phyloP scores from a whole-genome alignment of 2,113 vertebrate genomes.

The Tympanuchus pallidicinctus region DNA sequence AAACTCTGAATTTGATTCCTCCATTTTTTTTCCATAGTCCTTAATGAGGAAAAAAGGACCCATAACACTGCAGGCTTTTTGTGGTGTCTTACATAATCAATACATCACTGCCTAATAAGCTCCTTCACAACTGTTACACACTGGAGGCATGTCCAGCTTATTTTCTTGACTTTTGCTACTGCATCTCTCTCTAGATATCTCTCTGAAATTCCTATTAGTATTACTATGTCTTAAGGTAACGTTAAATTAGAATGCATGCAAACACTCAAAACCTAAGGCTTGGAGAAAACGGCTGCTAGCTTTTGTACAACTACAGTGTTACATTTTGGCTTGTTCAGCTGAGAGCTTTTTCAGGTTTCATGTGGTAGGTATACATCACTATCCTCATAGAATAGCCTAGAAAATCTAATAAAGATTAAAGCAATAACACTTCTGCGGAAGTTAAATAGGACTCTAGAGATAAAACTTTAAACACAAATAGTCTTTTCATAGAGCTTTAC shows the following conservation, averaged over 20 bases:
- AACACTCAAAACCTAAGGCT: neutral
- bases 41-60: neutral
- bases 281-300: neutral
- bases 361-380: neutral
- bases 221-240: neutral
- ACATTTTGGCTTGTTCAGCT: neutral
- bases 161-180: neutral
- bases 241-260: neutral
- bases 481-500: neutral
- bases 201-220: neutral
- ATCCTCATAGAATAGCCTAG: neutral
- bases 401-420: slow-evolving; percentile 1
- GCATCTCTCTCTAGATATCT: neutral
- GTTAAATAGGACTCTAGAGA: neutral
- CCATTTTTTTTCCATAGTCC: neutral
- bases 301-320: neutral
- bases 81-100: neutral
- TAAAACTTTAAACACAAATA: neutral
- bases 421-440: neutral
- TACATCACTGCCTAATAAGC: neutral
- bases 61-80: neutral
- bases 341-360: neutral
- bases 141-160: neutral
- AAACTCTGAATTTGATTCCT: neutral
- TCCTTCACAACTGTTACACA: neutral